Evolutionary conservation across 1,140 invertebrate genomes (phyloP).

Genomic region (Copidosoma floridanum): DNA sequence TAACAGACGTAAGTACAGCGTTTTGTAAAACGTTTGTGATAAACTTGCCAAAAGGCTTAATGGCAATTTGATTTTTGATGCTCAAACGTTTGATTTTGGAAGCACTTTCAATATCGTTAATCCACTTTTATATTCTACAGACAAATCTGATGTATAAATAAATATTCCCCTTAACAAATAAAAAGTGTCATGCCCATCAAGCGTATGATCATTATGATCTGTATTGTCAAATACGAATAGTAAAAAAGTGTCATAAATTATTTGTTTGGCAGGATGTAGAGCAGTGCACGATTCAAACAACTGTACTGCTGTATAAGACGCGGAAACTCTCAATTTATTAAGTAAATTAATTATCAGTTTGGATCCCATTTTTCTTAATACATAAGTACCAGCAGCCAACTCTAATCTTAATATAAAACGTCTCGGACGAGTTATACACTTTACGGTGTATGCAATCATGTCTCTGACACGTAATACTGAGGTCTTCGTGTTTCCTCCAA

Average conservation of each 20-base stretch:
- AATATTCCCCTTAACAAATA: slow-evolving; percentile 18
- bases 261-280: slow-evolving; percentile 31
- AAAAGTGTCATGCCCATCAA: slow-evolving; percentile 24
- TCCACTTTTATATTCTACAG: slow-evolving; percentile 27
- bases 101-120: slow-evolving; percentile 11
- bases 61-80: slow-evolving; percentile 6
- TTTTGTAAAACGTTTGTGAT: not conserved
- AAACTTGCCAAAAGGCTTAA: not conserved
- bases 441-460: slow-evolving; percentile 39
- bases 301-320: slow-evolving; percentile 40
- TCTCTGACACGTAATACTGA: too few species aligned
- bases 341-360: slow-evolving; percentile 44
- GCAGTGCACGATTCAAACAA: slow-evolving; percentile 45
- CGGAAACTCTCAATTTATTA: slow-evolving; percentile 38
- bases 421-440: slow-evolving; percentile 39
- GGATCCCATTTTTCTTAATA: slow-evolving; percentile 42
- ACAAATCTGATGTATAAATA: slow-evolving; percentile 36
- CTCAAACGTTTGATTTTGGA: not conserved
- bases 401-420: slow-evolving; percentile 45
- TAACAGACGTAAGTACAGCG: not conserved
- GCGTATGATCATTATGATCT: slow-evolving; percentile 33
- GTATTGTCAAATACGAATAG: slow-evolving; percentile 47
- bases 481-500: too few species aligned
- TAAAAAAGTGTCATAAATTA: slow-evolving; percentile 32
- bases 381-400: slow-evolving; percentile 41